Evolutionary conservation across 1,140 invertebrate genomes (phyloP).

Genomic region (Myzus persicae): DNA sequence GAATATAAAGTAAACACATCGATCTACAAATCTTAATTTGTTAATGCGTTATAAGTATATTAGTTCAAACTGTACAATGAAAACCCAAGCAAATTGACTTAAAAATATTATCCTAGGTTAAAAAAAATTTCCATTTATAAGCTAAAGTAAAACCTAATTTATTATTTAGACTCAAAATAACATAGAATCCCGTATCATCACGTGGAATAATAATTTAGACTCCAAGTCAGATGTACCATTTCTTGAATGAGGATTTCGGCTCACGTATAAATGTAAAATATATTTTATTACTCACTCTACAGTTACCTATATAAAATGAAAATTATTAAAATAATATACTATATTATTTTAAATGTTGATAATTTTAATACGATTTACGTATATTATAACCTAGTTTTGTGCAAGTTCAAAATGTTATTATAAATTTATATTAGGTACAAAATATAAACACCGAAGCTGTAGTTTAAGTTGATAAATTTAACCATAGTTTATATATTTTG

Average conservation of each 20-base stretch:
- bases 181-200: background rate
- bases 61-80: background rate
- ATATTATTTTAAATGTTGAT: too few species aligned
- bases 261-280: background rate
- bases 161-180: background rate
- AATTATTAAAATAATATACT: background rate
- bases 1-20: too few species aligned
- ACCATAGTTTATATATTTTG: background rate
- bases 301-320: background rate
- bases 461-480: background rate
- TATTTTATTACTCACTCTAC: background rate
- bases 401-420: too few species aligned
- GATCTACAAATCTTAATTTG: too few species aligned
- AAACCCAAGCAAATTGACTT: too few species aligned
- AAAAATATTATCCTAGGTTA: background rate
- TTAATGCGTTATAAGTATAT: background rate
- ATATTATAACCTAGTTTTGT: background rate
- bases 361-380: background rate
- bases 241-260: background rate
- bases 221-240: background rate
- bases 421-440: too few species aligned
- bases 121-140: background rate
- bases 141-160: background rate
- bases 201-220: background rate
- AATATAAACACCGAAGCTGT: too few species aligned